phyloP scores from a whole-genome alignment of 2,888 invertebrate species.

The Agrilus biguttatus region DNA sequence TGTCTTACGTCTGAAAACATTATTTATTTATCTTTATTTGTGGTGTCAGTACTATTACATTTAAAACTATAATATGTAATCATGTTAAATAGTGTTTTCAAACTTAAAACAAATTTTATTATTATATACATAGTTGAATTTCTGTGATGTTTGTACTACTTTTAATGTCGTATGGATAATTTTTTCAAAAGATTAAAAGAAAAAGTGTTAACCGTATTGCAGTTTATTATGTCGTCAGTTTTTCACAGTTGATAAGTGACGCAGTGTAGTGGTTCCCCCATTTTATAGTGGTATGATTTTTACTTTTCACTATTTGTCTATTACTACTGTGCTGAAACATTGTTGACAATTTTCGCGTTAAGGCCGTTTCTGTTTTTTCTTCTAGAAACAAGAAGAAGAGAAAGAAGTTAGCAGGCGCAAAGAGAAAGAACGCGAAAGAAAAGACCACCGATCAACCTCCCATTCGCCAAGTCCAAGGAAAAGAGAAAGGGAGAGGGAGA shows the following conservation, averaged over 20 bases:
- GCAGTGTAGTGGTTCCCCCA: conserved; percentile 7
- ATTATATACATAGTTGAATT: too few species aligned
- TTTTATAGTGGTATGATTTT: conserved; percentile 9
- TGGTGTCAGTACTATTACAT: too few species aligned
- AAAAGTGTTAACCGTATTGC: conserved; percentile 6
- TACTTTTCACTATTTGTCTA: conserved; percentile 5
- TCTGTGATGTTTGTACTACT: too few species aligned
- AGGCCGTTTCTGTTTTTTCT: conserved; percentile 26
- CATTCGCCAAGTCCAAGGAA: conserved; percentile 28
- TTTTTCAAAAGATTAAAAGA: not conserved
- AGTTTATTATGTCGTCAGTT: conserved; percentile 8
- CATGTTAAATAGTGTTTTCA: too few species aligned
- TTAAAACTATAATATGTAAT: too few species aligned
- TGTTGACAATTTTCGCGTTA: conserved; percentile 2
- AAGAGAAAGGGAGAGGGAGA: conserved; percentile 25
- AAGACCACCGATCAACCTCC: conserved; percentile 17
- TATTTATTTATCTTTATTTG: too few species aligned
- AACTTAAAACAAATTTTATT: too few species aligned
- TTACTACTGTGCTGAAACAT: conserved; percentile 5
- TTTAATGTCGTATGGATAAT: too few species aligned
- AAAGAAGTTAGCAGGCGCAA: conserved; percentile 52
- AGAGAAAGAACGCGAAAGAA: conserved; percentile 43
- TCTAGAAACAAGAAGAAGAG: conserved; percentile 63
- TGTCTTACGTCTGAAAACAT: too few species aligned
- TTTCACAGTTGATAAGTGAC: conserved; percentile 9